Evolutionary conservation across 2,113 vertebrate species (phyloP), one percentile per base, ranked within the genome.

Genomic region (Hippocampus barbouri): DNA sequence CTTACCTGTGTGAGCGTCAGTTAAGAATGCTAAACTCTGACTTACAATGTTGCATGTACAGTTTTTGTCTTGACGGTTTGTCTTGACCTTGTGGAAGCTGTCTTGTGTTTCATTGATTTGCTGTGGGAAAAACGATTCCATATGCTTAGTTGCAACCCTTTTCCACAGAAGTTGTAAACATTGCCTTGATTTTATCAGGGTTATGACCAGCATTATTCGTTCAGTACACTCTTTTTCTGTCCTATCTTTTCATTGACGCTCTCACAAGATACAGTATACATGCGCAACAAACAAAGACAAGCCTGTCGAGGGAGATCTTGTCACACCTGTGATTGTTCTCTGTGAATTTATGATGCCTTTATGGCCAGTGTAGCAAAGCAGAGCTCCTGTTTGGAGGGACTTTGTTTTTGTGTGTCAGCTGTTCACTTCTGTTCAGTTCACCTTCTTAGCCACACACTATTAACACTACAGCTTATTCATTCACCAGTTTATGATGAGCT

Each of bases 291-390:
- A 65, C 25, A 16, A 40, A 25, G 41, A 65, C 12, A 41, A 65
- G 41, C 41, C 41, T 47, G 63, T 65, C 41, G n/a, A n/a, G 63
- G 49, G 30, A 68, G 27, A 68, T 53, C 11, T 68, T 68, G 49
- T 53, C 66, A 54, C 49, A 21, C 47, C 41, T 23, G 63, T 68
- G 66, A 53, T 8, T 54, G 49, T 53, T 53, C 66, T 20, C 30
- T 16, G 27, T 40, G 41, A 65, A 65, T 68, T 34, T 54, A 68
- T 38, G 27, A 68, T n/a, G 62, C 18, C 41, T 30, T 71, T 62
- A 27, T 41, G 66, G 20, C 56, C 27, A 66, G 23, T 14, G n/a
- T 38, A 11, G 10, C 20, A 63, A 62, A 72, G 62, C 16, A 2
- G 66, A 8, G 38, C 15, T 43, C 9, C n/a, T 62, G 15, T 72